Percentiles rank a stretch among this genome's conserved stretches.
Conservation (phyloP, 2,888 invertebrate species). For the Epirrhoe alternata region DNA sequence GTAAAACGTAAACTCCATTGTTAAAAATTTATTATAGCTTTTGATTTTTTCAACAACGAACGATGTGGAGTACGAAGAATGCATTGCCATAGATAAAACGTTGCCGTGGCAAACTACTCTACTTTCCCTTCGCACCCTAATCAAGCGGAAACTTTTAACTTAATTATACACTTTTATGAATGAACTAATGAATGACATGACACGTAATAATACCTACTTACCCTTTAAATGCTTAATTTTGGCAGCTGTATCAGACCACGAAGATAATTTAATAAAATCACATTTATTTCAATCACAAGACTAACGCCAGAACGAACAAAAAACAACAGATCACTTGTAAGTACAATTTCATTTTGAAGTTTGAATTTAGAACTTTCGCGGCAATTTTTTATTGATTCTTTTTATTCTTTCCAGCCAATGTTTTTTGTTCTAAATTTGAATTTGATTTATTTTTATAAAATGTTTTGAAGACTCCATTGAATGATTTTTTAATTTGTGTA, state of each 20-base stretch:
- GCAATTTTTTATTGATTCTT: constrained; percentile 13
- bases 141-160: neutral
- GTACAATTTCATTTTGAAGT: neutral
- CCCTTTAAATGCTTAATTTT: constrained; percentile 75
- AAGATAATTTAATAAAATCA: neutral
- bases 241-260: constrained; percentile 45
- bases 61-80: no score
- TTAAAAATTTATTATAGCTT: no score
- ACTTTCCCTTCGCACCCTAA: no score
- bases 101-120: no score
- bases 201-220: constrained; percentile 52
- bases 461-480: constrained; percentile 10
- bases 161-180: neutral
- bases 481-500: constrained; percentile 16
- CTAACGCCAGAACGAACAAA: constrained; percentile 12
- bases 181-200: no score
- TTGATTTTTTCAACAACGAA: no score
- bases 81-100: no score
- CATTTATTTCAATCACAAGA: constrained; percentile 3
- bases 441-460: neutral
- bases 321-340: neutral
- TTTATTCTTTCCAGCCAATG: constrained; percentile 7
- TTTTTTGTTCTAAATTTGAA: constrained; percentile 6
- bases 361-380: constrained; percentile 22
- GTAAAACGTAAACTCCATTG: no score